Evolutionary conservation across 2,113 vertebrate genomes (phyloP).

Genomic region (Progne subis): DNA sequence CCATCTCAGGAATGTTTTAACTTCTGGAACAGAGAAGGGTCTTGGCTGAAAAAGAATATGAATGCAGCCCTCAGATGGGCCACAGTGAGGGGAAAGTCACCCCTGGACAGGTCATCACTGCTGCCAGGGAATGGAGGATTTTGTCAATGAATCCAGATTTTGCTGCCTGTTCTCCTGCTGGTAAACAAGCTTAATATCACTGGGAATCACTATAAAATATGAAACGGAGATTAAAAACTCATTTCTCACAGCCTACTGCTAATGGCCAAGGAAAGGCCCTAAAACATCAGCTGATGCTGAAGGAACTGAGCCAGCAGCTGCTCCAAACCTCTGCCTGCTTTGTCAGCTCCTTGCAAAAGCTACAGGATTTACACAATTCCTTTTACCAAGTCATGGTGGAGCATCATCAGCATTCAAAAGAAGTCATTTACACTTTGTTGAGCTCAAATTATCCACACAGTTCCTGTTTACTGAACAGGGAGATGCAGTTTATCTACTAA

Average conservation of each 20-base stretch:
- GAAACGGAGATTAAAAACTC: not conserved
- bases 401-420: not conserved
- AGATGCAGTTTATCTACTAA: not conserved
- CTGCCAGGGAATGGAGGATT: not conserved
- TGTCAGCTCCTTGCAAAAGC: not conserved
- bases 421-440: not conserved
- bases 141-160: not conserved
- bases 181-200: not conserved
- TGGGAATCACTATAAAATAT: fast-evolving
- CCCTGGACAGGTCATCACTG: not conserved
- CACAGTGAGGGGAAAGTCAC: not conserved
- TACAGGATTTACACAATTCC: not conserved
- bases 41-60: not conserved
- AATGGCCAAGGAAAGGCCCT: not conserved
- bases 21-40: not conserved
- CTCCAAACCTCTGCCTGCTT: not conserved
- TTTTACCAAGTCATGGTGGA: not conserved
- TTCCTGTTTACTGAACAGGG: not conserved
- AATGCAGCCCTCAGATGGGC: not conserved
- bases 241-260: not conserved
- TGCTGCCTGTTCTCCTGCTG: not conserved
- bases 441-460: not conserved
- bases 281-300: not conserved
- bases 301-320: not conserved
- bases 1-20: not conserved